Conservation (phyloP, 1,140 invertebrate species). For the Drosophila sucinea region DNA sequence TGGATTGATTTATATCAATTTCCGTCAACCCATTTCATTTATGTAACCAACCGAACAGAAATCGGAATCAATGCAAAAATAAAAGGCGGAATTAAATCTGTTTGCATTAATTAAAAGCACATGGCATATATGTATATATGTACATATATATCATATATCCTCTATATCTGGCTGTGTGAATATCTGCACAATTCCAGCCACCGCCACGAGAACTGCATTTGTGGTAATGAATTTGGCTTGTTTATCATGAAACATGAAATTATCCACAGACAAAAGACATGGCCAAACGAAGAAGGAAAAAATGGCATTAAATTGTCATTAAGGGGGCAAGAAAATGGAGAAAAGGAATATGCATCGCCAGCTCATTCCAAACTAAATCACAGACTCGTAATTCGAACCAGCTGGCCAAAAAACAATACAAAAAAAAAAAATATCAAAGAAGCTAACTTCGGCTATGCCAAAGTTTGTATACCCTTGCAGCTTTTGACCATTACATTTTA, state of each 20-base stretch:
- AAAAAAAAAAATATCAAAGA: constrained; percentile 3
- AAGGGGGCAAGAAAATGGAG: constrained; percentile 33
- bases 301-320: constrained; percentile 64
- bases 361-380: constrained; percentile 23
- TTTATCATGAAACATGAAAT: constrained; percentile 63
- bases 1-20: constrained; percentile 80
- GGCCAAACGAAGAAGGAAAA: constrained; percentile 6
- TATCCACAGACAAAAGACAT: constrained; percentile 13
- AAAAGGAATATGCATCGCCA: constrained; percentile 10
- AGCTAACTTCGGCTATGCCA: too few relatives aligned
- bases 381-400: constrained; percentile 47
- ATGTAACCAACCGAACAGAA: constrained; percentile 53
- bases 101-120: constrained; percentile 78
- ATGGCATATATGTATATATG: constrained; percentile 17
- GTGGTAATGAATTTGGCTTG: constrained; percentile 72
- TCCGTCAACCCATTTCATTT: constrained; percentile 69
- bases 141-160: constrained; percentile 2
- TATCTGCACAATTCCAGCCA: background rate
- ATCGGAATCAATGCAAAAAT: constrained; percentile 2
- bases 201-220: constrained; percentile 60
- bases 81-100: constrained; percentile 69
- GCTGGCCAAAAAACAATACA: constrained; percentile 13
- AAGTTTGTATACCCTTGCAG: too few relatives aligned
- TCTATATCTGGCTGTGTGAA: background rate
- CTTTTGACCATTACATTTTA: too few relatives aligned